Evolutionary conservation across 35 echinoderm and acorn worm genomes (phyloP), one percentile per base, ranked within the genome.

Genomic region (Apostichopus parvimensis): DNA sequence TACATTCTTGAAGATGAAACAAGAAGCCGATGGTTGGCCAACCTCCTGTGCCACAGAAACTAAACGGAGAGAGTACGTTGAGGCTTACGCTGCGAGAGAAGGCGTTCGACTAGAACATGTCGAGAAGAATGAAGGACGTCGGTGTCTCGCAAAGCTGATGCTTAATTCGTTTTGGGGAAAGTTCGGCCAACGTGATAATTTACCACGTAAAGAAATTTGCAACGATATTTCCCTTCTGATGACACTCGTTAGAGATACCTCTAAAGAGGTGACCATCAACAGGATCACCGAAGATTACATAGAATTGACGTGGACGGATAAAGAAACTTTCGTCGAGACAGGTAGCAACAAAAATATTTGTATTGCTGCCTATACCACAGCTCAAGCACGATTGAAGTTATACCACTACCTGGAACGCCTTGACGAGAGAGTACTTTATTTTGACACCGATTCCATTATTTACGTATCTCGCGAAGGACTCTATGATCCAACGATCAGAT

Each of bases 1-100:
- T 65, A 56, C 80, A 7, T 96, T 91, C 58, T 45, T 96, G 73
- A 91, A 91, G 23, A 18, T 93, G 57, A 93, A 93, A 72, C 92
- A 77, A 14, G 70, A 90, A 77, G 88, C 72, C 5, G 53, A 77
- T 54, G 70, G 88, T 24, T 90, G 88, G 72, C 88, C 56, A 24
- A 5, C 55, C 54, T 5, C 6, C 9, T 61, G 83, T 56, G 9
- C 57, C 9, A 18, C 56, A 7, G 86, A 68, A 54, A 56, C 64
- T 18, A 6, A n/a, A 18, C 5, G 4, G n/a, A 18, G 6, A 8
- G 8, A 18, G 13, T 82, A 82, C 79, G 45, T 82, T 45, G 55
- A 82, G 8, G 8, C 55, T 53, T 82, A n/a, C n/a, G 8, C 8
- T 17, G 8, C 25, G 45, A 45, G 28, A 60, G 71, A 90, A 52